Percentiles rank a stretch among this genome's conserved stretches.
phyloP scores from a whole-genome alignment of 2,888 invertebrate species.

The Mesopsocus fuscifrons region DNA sequence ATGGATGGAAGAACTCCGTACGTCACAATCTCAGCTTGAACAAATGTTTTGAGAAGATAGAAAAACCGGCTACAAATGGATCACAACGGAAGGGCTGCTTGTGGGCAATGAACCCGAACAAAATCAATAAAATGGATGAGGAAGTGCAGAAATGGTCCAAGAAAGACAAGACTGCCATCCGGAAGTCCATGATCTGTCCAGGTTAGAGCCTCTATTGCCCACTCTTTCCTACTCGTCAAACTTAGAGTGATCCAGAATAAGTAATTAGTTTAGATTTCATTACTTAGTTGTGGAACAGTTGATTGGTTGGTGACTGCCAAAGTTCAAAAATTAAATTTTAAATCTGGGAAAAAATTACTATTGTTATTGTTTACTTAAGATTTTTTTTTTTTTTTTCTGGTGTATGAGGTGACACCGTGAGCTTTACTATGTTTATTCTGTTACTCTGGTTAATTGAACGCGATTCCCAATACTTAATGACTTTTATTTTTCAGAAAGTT shows the following conservation, averaged over 20 bases:
- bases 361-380: no score
- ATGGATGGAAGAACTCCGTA: conserved; percentile 98
- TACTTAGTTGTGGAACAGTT: no score
- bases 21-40: conserved; percentile 92
- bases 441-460: no score
- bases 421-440: no score
- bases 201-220: no score
- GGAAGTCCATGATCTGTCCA: conserved; percentile 86
- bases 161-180: conserved; percentile 83
- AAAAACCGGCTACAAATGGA: conserved; percentile 77
- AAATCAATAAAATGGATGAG: conserved; percentile 92
- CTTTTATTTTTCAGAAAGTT: conserved; percentile 35
- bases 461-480: no score
- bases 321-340: no score
- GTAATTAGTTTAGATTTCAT: conserved; percentile 1
- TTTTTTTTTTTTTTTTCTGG: no score
- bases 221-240: not conserved
- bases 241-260: conserved; percentile 5
- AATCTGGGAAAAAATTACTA: no score
- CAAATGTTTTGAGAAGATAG: conserved; percentile 97
- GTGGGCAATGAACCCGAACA: conserved; percentile 93
- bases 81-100: conserved; percentile 60
- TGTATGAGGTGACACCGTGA: no score
- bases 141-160: conserved; percentile 95
- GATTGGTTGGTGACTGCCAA: no score